Evolutionary conservation across 2,888 invertebrate genomes (phyloP), one percentile per base, ranked within the genome.

Genomic region (Hypomecis atomaria): DNA sequence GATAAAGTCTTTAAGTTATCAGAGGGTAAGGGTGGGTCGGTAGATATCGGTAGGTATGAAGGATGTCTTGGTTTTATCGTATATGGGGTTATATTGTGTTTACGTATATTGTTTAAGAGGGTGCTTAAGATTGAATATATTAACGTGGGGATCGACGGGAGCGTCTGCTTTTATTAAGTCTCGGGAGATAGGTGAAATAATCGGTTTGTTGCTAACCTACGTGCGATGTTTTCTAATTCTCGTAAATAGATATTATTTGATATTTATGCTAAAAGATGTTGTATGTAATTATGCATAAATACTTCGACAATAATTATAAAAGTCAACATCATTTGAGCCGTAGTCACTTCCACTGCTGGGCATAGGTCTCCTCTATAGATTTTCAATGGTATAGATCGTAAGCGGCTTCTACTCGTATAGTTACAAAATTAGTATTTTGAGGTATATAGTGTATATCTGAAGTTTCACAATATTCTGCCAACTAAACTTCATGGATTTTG

Each of bases 1-100:
- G 90, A 91, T 92, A 89, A 92, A 91, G 91, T 92, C 89, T 91
- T 92, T 90, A 92, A 91, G 89, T 90, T 91, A 92, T 90, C 91
- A 86, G 84, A 79, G 89, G 88, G 84, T 80, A 78, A 80, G 83
- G 86, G 83, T 74, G 81, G 79, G 77, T 38, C 40, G 52, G 65
- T 71, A 71, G 65, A 67, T 74, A 60, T 52, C 23, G 45, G 56
- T 56, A 57, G 52, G 37, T 58, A 65, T 58, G 70, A 68, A 67
- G 67, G 69, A 65, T 65, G 58, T 74, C 76, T 81, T 60, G 59
- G 79, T 82, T 84, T 84, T 84, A 85, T 82, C 80, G 79, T 83
- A 80, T 82, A 83, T 81, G 75, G 77, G 77, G 81, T 76, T 82
- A 81, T 82, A 83, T 82, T 83, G 78, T 78, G 77, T 82, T 81